These are phyloP conservation scores for Drosophila hamatofila DNA, from an alignment of 2,888 invertebrate species.

Conservation along the genomic window DNA sequence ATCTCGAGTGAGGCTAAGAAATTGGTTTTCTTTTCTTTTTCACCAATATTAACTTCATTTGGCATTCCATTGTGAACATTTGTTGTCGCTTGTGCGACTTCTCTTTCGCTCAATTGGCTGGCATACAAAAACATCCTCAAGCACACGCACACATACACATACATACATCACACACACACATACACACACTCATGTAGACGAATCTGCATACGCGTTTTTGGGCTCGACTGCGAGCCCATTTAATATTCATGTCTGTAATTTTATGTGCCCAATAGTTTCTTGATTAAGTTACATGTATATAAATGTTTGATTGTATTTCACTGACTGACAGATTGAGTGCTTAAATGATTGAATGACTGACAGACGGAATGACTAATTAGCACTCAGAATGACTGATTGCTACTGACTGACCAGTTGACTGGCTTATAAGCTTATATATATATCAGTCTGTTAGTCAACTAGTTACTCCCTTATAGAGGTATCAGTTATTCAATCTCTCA, in stretches of 20 bases:
- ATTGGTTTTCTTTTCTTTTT: conserved; percentile 9
- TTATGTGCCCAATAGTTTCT: not conserved
- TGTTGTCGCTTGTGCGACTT: conserved; percentile 40
- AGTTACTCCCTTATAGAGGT: not conserved
- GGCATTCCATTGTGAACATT: conserved; percentile 40
- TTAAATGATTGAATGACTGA: too few species aligned
- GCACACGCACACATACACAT: not conserved
- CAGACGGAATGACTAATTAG: too few species aligned
- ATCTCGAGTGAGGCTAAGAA: conserved; percentile 2
- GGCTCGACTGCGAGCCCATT: not conserved
- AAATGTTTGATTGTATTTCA: too few species aligned
- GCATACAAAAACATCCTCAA: not conserved
- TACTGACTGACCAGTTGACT: too few species aligned
- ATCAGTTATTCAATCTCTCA: too few species aligned
- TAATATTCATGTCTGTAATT: conserved; percentile 1
- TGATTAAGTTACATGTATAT: not conserved
- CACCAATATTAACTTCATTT: conserved; percentile 33
- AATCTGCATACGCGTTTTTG: not conserved
- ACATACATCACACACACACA: not conserved
- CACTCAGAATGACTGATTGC: too few species aligned
- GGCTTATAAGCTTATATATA: too few species aligned
- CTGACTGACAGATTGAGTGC: too few species aligned
- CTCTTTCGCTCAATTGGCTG: conserved; percentile 11
- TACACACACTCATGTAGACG: not conserved
- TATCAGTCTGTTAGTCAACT: not conserved